A percentile compares a stretch with the other conserved stretches of the same genome.
These are phyloP conservation scores for Willowsia nigromaculata DNA, from an alignment of 2,888 invertebrate species.

Conservation along the genomic window DNA sequence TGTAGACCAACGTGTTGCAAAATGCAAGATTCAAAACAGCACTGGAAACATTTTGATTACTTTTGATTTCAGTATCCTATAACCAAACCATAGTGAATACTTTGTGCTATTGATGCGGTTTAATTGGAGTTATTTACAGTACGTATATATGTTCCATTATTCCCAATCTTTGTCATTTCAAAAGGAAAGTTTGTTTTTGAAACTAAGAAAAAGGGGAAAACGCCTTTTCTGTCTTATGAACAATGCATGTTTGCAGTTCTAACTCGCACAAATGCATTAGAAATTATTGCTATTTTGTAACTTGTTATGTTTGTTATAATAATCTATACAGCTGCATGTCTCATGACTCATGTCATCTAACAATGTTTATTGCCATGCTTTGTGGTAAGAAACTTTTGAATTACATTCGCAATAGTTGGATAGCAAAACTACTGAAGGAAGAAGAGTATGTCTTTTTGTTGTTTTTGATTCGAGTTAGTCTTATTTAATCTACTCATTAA, in stretches of 20 bases:
- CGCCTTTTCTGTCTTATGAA: not conserved
- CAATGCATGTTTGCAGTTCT: not conserved
- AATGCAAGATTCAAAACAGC: too few relatives aligned
- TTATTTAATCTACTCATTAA: conserved; percentile 38
- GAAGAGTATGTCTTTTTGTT: not conserved
- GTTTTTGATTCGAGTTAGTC: not conserved
- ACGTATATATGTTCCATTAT: too few relatives aligned
- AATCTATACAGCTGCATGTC: not conserved
- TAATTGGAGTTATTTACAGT: too few relatives aligned
- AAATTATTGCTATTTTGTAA: conserved; percentile 14
- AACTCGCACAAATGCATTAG: not conserved
- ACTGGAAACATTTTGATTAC: too few relatives aligned
- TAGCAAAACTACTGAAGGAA: not conserved
- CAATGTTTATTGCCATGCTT: conserved; percentile 12
- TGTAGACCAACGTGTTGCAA: too few relatives aligned
- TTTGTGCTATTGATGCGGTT: too few relatives aligned
- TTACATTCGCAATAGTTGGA: not conserved
- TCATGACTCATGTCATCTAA: not conserved
- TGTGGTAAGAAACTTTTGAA: not conserved
- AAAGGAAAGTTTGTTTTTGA: conserved; percentile 31
- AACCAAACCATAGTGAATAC: too few relatives aligned
- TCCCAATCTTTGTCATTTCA: not conserved
- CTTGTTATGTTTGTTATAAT: not conserved
- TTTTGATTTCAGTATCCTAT: too few relatives aligned
- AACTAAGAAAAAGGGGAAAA: not conserved